Percentiles rank a stretch among this genome's conserved stretches.
Evolutionary conservation across 92 coral and sea anemone species (phyloP).

Genomic region (Phenganax marumi): DNA sequence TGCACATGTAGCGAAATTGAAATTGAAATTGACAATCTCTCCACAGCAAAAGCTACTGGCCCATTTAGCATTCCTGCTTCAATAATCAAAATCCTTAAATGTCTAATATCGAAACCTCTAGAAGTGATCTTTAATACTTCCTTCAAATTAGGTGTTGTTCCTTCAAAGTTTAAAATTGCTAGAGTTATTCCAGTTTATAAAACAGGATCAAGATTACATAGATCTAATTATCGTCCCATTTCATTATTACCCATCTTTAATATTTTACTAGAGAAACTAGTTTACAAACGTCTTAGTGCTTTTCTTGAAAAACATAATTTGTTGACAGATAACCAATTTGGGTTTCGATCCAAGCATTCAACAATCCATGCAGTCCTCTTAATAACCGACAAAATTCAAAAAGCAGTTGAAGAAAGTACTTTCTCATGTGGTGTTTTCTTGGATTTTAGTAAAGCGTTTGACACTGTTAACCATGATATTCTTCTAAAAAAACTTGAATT

Average conservation of each 20-base stretch:
- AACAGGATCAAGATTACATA: background rate
- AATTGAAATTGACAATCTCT: background rate
- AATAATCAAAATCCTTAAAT: background rate
- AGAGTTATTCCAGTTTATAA: background rate
- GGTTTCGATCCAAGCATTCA: background rate
- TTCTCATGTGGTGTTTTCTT: background rate
- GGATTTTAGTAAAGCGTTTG: slow-evolving; percentile 8
- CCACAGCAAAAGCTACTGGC: background rate
- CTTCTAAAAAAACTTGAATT: background rate
- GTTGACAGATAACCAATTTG: background rate
- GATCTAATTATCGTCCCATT: background rate
- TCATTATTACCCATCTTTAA: background rate
- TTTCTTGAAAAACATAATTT: background rate
- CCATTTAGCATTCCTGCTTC: background rate
- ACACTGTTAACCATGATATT: background rate
- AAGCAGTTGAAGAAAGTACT: background rate
- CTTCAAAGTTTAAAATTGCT: background rate
- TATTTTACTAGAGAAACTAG: slow-evolving; percentile 1
- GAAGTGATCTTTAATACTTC: background rate
- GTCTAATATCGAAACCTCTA: background rate
- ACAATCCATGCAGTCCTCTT: background rate
- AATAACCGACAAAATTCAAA: background rate
- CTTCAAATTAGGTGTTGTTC: background rate
- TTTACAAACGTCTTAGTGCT: background rate
- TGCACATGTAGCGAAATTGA: background rate